A percentile compares a stretch with the other conserved stretches of the same genome.
These are phyloP conservation scores for Rhorus exstirpatorius DNA, from an alignment of 2,888 invertebrate genomes.

Conservation along the genomic window DNA sequence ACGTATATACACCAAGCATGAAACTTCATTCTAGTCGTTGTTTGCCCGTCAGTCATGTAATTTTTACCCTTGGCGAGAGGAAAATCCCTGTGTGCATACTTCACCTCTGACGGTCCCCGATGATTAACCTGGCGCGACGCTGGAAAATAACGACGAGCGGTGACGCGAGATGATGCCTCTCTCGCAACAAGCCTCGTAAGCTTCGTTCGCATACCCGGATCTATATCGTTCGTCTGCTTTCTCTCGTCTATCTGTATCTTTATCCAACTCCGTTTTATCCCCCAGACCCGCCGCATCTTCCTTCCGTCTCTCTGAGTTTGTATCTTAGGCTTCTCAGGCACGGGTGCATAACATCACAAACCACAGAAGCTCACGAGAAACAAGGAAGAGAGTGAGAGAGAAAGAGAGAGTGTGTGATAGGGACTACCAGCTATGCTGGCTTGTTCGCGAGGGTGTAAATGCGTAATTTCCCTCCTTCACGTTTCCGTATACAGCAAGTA, in stretches of 20 bases:
- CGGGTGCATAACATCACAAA: constrained; percentile 55
- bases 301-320: constrained; percentile 63
- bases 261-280: constrained; percentile 28
- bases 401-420: constrained; percentile 20
- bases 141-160: constrained; percentile 81
- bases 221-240: constrained; percentile 25
- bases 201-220: neutral
- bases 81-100: neutral
- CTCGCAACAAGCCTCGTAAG: constrained; percentile 40
- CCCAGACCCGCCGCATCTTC: constrained; percentile 31
- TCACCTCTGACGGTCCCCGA: constrained; percentile 75
- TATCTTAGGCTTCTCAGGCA: constrained; percentile 67
- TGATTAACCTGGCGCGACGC: constrained; percentile 85
- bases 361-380: constrained; percentile 57
- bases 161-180: constrained; percentile 59
- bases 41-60: constrained; percentile 82
- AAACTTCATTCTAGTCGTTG: constrained; percentile 73
- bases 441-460: constrained; percentile 71
- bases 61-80: constrained; percentile 13
- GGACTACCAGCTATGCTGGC: constrained; percentile 50
- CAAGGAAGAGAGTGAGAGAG: constrained; percentile 34
- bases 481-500: constrained; percentile 33
- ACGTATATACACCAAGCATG: constrained; percentile 42
- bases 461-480: constrained; percentile 69
- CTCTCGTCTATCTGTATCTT: constrained; percentile 40